Base-by-base conservation (phyloP, 2,113 vertebrate species). In the Uria lomvia region DNA sequence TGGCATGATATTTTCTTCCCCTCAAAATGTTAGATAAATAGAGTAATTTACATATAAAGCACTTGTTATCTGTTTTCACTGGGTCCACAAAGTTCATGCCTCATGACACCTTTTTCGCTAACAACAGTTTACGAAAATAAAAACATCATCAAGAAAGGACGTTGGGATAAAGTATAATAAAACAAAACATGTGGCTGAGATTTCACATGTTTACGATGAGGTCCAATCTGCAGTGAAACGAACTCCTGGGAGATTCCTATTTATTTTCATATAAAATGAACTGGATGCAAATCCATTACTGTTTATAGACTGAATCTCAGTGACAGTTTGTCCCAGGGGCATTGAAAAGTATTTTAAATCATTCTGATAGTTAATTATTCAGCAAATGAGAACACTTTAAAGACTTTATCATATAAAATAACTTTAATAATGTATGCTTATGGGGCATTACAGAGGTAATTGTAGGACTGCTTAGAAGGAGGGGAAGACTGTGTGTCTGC, bases 221-320 rank as follows among this genome's bases (percentile, higher is more conserved):
- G 91, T 50, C 8, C 32, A 94, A 45, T 72, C 92, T 70, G 32
- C 77, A 94, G 58, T 1, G 8, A 93, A 95, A 95, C 6, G 11
- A 95, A 73, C 77, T 94, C 86, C 75, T 76, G 89, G 88, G 70
- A 97, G 86, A 85, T 76, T 83, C 67, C 36, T 82, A 32, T 82
- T 82, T 92, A 91, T 91, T 91, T 95, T 95, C 94, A 95, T 66
- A 94, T 38, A 87, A 89, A 95, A 94, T 91, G 21, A 96, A 95
- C 47, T 92, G 89, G 74, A 94, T 94, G 91, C 83, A 95, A 96
- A 96, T 81, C 80, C 83, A 68, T 84, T 94, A 50, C 56, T 45
- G 72, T 71, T 88, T 66, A 82, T 38, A 95, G 62, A 65, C 84
- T 66, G 62, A 89, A 70, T 81, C 79, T 91, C 83, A 92, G 83